These are phyloP conservation scores for Lamprotornis superbus DNA, from an alignment of 2,113 vertebrate genomes.

Conservation along the genomic window DNA sequence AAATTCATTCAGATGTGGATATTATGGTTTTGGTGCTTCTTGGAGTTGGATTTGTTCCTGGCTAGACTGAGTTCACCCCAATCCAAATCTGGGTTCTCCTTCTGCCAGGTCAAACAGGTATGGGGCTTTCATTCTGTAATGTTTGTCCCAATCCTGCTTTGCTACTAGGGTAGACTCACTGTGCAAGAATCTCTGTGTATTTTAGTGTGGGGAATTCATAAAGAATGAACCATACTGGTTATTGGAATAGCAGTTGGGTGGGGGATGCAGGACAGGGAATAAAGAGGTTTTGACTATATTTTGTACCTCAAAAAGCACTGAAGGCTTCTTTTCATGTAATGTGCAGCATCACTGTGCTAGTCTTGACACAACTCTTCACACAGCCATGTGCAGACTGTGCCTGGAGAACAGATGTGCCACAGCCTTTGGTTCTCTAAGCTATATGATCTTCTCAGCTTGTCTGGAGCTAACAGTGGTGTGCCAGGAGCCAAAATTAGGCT, in stretches of 20 bases:
- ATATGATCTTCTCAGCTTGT: not conserved
- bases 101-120: not conserved
- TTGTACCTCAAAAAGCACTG: not conserved
- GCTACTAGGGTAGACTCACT: not conserved
- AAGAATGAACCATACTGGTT: not conserved
- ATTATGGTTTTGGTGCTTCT: not conserved
- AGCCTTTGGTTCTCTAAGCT: not conserved
- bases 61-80: not conserved
- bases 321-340: not conserved
- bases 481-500: not conserved
- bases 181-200: not conserved
- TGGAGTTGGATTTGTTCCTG: not conserved
- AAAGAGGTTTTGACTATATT: not conserved
- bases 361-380: not conserved
- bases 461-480: not conserved
- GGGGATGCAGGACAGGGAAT: not conserved
- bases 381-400: not conserved
- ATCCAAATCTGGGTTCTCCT: not conserved
- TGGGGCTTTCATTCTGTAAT: not conserved
- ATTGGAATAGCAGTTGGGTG: accelerated
- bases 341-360: not conserved
- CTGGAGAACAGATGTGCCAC: not conserved
- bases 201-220: not conserved
- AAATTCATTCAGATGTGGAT: not conserved
- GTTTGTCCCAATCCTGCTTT: not conserved